Conservation (phyloP, 2,888 invertebrate genomes). For the Clistopyga incitator region DNA sequence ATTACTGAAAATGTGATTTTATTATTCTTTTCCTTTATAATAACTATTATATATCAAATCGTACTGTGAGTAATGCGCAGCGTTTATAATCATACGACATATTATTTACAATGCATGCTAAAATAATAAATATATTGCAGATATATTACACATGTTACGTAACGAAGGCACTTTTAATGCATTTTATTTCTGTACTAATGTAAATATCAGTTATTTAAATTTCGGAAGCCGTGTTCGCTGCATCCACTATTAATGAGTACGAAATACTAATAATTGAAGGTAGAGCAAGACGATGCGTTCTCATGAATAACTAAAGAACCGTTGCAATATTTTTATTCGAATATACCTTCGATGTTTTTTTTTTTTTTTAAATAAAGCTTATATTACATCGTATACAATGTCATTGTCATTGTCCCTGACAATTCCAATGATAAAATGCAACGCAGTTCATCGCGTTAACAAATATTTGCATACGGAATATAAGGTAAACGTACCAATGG, state of each 20-base stretch:
- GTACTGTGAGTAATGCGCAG: conserved; percentile 25
- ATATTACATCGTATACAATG: conserved; percentile 29
- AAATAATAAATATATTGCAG: conserved; percentile 46
- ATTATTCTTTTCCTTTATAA: conserved; percentile 28
- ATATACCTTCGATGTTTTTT: conserved; percentile 34
- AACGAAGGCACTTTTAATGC: conserved; percentile 49
- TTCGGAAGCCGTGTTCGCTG: conserved; percentile 1
- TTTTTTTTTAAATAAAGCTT: conserved; percentile 58
- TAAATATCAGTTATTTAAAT: conserved; percentile 61
- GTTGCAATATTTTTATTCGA: conserved; percentile 23
- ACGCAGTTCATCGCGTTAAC: not conserved
- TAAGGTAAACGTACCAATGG: too few species aligned
- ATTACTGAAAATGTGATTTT: conserved; percentile 54
- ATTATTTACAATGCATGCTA: conserved; percentile 50
- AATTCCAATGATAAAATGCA: not conserved
- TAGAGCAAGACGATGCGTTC: conserved; percentile 27
- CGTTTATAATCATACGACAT: conserved; percentile 46
- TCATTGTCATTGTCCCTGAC: not conserved
- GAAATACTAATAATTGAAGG: conserved; percentile 6
- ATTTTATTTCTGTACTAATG: conserved; percentile 63
- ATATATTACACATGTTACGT: conserved; percentile 51
- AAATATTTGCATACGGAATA: not conserved
- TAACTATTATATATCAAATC: conserved; percentile 2
- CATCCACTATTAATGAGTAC: conserved; percentile 16
- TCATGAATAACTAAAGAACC: conserved; percentile 12